phyloP scores from a whole-genome alignment of 2,888 invertebrate species.

The Caenorhabditis sp. region DNA sequence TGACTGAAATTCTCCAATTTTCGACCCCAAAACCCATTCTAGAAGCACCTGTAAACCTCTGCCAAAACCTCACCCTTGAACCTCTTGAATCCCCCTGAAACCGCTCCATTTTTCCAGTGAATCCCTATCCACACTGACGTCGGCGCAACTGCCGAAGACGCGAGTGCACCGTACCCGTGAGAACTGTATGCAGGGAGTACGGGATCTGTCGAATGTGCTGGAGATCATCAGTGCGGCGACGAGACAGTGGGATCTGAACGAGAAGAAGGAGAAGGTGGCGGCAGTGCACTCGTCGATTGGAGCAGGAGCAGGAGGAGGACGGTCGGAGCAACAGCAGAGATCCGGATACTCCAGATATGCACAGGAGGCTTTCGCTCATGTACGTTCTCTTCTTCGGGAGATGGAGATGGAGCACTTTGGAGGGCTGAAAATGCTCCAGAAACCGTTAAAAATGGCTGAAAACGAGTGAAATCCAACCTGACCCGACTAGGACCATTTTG shows the following conservation, averaged over 20 bases:
- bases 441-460: not conserved
- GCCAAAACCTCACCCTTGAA: no score
- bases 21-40: no score
- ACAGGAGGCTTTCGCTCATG: constrained; percentile 60
- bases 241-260: constrained; percentile 61
- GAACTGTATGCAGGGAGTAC: constrained; percentile 58
- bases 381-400: constrained; percentile 1
- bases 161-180: constrained; percentile 57
- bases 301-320: not conserved
- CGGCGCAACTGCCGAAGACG: constrained; percentile 41
- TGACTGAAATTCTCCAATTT: no score
- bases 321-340: constrained; percentile 38
- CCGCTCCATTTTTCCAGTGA: no score
- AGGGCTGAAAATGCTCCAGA: not conserved
- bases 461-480: not conserved
- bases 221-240: constrained; percentile 46
- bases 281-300: constrained; percentile 44
- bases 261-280: constrained; percentile 64
- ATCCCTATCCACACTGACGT: constrained; percentile 43
- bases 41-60: no score
- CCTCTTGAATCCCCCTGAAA: no score
- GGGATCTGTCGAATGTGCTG: constrained; percentile 53
- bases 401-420: not conserved
- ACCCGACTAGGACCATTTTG: no score
- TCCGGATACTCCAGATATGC: constrained; percentile 64